Conservation (phyloP, 2,797 vertebrate species). For the Malacoctenus gilli region DNA sequence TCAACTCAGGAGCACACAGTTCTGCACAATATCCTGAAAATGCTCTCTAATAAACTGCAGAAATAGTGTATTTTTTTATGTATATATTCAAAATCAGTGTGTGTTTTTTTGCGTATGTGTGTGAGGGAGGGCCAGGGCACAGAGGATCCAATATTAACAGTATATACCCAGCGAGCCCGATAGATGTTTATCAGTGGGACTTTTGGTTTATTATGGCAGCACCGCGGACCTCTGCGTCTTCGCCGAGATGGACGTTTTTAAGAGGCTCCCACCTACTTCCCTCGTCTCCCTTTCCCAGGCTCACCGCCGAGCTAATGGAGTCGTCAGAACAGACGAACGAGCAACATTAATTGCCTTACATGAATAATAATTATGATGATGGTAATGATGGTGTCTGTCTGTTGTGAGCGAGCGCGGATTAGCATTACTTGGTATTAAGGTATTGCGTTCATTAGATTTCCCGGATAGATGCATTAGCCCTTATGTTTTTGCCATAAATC, state of each 20-base stretch:
- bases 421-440: constrained; percentile 71
- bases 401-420: constrained; percentile 67
- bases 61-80: constrained; percentile 7
- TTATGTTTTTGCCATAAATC: constrained; percentile 72
- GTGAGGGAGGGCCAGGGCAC: constrained; percentile 3
- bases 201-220: constrained; percentile 28
- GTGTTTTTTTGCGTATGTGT: too few relatives aligned
- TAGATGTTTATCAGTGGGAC: constrained; percentile 33
- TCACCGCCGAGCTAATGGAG: constrained; percentile 69
- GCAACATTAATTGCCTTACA: constrained; percentile 76
- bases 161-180: constrained; percentile 26
- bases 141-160: too few relatives aligned
- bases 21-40: constrained; percentile 27
- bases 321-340: constrained; percentile 64
- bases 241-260: constrained; percentile 3
- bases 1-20: constrained; percentile 22
- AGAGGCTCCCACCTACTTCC: constrained; percentile 39
- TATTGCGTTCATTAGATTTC: constrained; percentile 73
- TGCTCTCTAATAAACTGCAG: constrained; percentile 4
- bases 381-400: constrained; percentile 73
- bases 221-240: constrained; percentile 23
- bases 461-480: constrained; percentile 70
- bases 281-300: constrained; percentile 53
- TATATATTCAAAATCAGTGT: constrained; percentile 28
- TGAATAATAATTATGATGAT: constrained; percentile 78